Evolutionary conservation across 2,888 invertebrate species (phyloP).

Genomic region (Caenorhabditis becei): DNA sequence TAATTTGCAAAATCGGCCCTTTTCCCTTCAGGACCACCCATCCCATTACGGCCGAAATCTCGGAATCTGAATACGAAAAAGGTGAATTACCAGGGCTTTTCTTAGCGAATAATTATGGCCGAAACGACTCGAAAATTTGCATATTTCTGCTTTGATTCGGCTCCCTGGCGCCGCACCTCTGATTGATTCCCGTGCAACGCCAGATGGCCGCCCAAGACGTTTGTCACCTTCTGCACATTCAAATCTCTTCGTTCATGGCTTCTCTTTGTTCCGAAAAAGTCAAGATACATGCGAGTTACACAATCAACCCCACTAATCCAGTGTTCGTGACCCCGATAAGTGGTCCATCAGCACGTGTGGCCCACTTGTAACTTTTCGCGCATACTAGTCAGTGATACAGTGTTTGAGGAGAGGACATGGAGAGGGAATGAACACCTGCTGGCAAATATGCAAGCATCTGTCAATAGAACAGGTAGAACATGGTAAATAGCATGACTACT

Average conservation of each 20-base stretch:
- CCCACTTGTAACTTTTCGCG: constrained; percentile 31
- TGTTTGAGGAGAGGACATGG: constrained; percentile 15
- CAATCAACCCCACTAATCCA: neutral
- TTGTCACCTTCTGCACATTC: neutral
- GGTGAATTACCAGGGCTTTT: neutral
- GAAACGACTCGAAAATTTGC: neutral
- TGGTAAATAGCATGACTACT: neutral
- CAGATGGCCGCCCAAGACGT: constrained; percentile 1
- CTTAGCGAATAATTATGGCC: neutral
- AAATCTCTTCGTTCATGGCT: neutral
- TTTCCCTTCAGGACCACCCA: too few relatives aligned
- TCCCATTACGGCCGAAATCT: too few relatives aligned
- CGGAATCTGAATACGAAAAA: neutral
- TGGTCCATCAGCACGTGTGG: neutral
- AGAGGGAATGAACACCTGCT: constrained; percentile 42
- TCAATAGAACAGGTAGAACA: constrained; percentile 25
- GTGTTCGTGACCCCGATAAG: neutral
- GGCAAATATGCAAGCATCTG: constrained; percentile 20
- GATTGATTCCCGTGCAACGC: neutral
- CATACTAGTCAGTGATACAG: constrained; percentile 30
- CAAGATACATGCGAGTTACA: too few relatives aligned
- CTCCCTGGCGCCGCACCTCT: constrained; percentile 6
- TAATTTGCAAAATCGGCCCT: too few relatives aligned
- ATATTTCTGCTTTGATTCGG: constrained; percentile 5
- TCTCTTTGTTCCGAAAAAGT: too few relatives aligned